Evolutionary conservation across 2,113 vertebrate species (phyloP).

Genomic region (Tor tambroides): DNA sequence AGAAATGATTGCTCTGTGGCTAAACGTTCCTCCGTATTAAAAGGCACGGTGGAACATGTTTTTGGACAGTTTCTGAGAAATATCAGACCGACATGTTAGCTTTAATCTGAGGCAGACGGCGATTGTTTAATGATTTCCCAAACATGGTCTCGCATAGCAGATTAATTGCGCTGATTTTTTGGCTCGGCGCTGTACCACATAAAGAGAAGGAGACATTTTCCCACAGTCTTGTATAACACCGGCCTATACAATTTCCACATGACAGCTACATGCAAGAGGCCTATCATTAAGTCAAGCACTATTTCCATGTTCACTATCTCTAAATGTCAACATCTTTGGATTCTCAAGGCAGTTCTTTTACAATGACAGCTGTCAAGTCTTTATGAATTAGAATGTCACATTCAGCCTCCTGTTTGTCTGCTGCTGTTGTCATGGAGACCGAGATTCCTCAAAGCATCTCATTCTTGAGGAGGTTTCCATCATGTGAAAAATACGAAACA

Average conservation of each 20-base stretch:
- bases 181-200: neutral
- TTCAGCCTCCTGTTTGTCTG: constrained; percentile 31
- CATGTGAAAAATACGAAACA: constrained; percentile 17
- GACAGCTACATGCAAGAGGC: constrained; percentile 16
- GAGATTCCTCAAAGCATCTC: constrained; percentile 40
- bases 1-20: constrained; percentile 58
- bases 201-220: constrained; percentile 18
- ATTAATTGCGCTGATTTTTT: constrained; percentile 22
- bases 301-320: constrained; percentile 26
- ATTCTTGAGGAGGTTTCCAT: constrained; percentile 34
- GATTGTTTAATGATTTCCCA: constrained; percentile 16
- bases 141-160: constrained; percentile 10
- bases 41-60: neutral
- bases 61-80: constrained; percentile 1
- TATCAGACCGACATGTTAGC: constrained; percentile 17
- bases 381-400: constrained; percentile 32
- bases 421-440: constrained; percentile 61
- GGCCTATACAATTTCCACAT: constrained; percentile 23
- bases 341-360: neutral
- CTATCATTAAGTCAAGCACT: constrained; percentile 25
- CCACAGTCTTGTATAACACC: constrained; percentile 13
- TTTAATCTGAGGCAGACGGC: constrained; percentile 1
- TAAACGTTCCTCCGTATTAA: constrained; percentile 43
- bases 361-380: constrained; percentile 37
- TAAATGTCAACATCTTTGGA: constrained; percentile 29